Evolutionary conservation across 2,797 vertebrate genomes (phyloP).

Genomic region (Crocidura indochinensis): DNA sequence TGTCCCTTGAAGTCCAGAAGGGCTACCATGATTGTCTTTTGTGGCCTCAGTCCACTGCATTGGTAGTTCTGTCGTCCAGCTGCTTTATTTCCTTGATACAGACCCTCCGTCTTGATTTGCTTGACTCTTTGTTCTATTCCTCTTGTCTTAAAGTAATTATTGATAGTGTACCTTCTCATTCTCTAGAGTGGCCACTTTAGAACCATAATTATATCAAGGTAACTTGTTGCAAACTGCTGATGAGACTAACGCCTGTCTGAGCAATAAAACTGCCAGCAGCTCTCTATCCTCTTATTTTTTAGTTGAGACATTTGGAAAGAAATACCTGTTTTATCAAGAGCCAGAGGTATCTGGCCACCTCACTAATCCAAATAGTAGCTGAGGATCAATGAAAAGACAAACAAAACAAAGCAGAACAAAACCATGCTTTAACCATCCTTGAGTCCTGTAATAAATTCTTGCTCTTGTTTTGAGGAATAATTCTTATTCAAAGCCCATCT

Average conservation of each 20-base stretch:
- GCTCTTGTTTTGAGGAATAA: neutral
- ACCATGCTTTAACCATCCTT: neutral
- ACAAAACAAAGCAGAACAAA: neutral
- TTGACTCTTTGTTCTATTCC: neutral
- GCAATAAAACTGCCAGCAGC: neutral
- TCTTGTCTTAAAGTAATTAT: constrained; percentile 4
- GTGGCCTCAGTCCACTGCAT: too few species aligned
- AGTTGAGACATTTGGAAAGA: neutral
- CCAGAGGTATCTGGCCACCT: neutral
- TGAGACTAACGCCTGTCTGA: neutral
- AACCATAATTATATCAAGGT: neutral
- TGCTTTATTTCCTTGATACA: neutral
- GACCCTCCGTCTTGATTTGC: neutral
- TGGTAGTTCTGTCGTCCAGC: neutral
- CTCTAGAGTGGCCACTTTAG: neutral
- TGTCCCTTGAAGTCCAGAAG: neutral
- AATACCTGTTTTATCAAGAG: neutral
- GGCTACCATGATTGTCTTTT: too few species aligned
- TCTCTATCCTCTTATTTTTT: neutral
- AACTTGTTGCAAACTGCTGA: neutral
- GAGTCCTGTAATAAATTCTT: constrained; percentile 13
- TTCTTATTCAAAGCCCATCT: constrained; percentile 36
- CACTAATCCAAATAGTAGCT: constrained; percentile 5
- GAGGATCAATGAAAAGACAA: constrained; percentile 16
- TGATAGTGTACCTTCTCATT: neutral